Conservation (phyloP, 2,113 vertebrate genomes). For the Trachemys scripta region DNA sequence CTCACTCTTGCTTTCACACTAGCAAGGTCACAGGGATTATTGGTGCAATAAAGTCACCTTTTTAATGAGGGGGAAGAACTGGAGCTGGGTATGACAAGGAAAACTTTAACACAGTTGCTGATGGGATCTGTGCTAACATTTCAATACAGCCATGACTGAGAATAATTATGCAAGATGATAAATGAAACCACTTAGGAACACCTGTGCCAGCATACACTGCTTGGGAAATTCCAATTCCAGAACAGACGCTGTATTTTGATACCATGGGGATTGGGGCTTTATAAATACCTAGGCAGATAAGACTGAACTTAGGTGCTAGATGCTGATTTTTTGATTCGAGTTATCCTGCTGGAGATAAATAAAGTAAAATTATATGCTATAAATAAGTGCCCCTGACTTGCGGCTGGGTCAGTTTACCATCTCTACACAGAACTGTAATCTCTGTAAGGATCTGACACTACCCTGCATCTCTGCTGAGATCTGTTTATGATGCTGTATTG, state of each 20-base stretch:
- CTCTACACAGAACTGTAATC: neutral
- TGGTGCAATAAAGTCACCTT: neutral
- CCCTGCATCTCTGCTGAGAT: neutral
- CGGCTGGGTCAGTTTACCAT: neutral
- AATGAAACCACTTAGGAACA: neutral
- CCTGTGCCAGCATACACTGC: neutral
- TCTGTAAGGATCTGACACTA: neutral
- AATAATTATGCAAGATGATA: neutral
- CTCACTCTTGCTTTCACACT: neutral
- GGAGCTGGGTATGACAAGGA: neutral
- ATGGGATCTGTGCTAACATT: accelerated
- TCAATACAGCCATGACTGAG: neutral
- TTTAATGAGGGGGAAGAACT: neutral
- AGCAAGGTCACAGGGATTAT: neutral
- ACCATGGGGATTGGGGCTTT: neutral
- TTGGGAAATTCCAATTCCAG: neutral
- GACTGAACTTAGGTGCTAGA: neutral
- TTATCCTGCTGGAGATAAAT: neutral
- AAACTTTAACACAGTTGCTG: neutral
- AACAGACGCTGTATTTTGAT: neutral
- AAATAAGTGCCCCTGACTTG: neutral
- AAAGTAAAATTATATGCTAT: neutral
- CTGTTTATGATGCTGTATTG: neutral
- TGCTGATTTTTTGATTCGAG: neutral
- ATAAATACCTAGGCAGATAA: neutral